Conservation (phyloP, 2,797 vertebrate genomes). For the Enteromius radiatus region DNA sequence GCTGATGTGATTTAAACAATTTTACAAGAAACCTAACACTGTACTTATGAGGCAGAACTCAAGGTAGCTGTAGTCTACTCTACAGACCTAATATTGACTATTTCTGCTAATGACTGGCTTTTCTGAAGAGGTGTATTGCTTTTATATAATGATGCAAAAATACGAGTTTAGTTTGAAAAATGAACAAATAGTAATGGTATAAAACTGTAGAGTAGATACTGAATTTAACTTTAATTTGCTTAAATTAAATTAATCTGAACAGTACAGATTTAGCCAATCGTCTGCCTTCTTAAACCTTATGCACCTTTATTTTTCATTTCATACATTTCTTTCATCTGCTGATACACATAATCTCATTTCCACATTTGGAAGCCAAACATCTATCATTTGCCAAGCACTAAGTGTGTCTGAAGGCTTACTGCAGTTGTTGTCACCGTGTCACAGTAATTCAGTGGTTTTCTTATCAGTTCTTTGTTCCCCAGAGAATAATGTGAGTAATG, state of each 20-base stretch:
- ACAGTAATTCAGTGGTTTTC: constrained; percentile 15
- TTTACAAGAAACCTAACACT: background rate
- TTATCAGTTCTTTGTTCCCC: constrained; percentile 6
- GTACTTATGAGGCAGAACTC: background rate
- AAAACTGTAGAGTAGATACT: background rate
- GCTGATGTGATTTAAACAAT: background rate
- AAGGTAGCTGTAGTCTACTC: background rate
- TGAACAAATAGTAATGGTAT: background rate
- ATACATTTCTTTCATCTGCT: background rate
- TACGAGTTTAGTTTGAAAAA: background rate
- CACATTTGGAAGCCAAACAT: background rate
- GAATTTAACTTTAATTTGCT: background rate
- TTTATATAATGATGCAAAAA: background rate
- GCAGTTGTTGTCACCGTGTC: background rate
- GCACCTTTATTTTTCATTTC: background rate
- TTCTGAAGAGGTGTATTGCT: background rate
- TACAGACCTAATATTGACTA: background rate
- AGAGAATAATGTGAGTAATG: constrained; percentile 36
- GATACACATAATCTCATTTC: background rate
- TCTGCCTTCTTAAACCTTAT: background rate
- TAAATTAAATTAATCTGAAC: background rate
- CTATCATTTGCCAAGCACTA: constrained; percentile 10
- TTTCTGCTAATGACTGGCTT: background rate
- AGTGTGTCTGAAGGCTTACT: background rate
- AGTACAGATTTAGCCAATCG: background rate